Percentiles rank a stretch among this genome's conserved stretches.
Evolutionary conservation across 2,797 vertebrate species (phyloP).

Genomic region (Botia almorhae): DNA sequence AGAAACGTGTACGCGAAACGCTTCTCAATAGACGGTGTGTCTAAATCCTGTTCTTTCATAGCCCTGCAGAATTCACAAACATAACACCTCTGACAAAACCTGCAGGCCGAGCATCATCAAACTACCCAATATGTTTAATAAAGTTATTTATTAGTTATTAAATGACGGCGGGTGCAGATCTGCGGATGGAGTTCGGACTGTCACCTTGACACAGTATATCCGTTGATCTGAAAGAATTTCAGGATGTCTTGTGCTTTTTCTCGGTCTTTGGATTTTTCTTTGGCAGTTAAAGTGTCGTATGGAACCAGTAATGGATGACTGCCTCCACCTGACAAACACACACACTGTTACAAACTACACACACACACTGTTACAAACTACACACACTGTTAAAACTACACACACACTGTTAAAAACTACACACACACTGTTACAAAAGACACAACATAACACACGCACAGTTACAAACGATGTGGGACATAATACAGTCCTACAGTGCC

Average conservation of each 20-base stretch:
- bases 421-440: not conserved
- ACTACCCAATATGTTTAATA: no score
- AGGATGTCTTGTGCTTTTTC: slow-evolving; percentile 95
- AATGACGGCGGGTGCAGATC: no score
- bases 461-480: not conserved
- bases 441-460: not conserved
- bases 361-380: no score
- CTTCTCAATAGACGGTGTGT: slow-evolving; percentile 94
- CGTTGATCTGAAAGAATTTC: slow-evolving; percentile 95
- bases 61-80: slow-evolving; percentile 75
- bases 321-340: slow-evolving; percentile 83
- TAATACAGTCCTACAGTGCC: not conserved
- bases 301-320: slow-evolving; percentile 93
- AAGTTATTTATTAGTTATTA: no score
- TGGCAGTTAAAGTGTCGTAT: slow-evolving; percentile 95
- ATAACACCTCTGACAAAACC: not conserved
- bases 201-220: slow-evolving; percentile 91
- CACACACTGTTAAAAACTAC: no score
- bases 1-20: slow-evolving; percentile 95
- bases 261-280: slow-evolving; percentile 93
- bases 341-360: no score
- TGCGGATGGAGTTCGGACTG: no score
- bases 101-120: not conserved
- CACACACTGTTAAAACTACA: not conserved
- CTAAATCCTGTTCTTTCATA: slow-evolving; percentile 89